Conservation (phyloP, 1,140 invertebrate species). For the Solen grandis region DNA sequence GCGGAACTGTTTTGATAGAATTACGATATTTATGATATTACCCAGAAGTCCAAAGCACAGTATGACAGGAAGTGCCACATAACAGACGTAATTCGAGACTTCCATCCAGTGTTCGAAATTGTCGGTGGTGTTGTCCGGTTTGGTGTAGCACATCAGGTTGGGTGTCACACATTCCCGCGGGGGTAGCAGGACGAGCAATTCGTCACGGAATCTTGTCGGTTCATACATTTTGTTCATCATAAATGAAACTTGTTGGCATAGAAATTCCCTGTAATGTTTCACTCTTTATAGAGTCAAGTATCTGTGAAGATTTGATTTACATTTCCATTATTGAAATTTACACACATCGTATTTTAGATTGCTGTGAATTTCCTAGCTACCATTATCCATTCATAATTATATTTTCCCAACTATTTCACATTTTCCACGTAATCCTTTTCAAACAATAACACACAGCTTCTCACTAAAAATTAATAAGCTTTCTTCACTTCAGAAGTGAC, state of each 20-base stretch:
- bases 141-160: conserved; percentile 57
- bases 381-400: no score
- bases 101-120: conserved; percentile 69
- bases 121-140: conserved; percentile 43
- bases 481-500: no score
- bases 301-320: no score
- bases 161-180: conserved; percentile 68
- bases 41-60: conserved; percentile 69
- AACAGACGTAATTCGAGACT: conserved; percentile 73
- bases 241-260: background rate
- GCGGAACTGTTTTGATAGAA: conserved; percentile 66
- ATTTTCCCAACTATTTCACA: no score
- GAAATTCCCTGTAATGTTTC: no score
- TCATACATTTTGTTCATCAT: conserved; percentile 5
- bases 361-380: no score
- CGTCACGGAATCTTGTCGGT: conserved; percentile 50
- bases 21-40: conserved; percentile 71
- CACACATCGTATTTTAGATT: no score
- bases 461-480: no score
- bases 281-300: no score
- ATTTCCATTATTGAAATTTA: no score
- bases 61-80: conserved; percentile 72
- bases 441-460: no score
- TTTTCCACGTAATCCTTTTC: no score
- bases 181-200: conserved; percentile 68